Evolutionary conservation across 2,113 vertebrate species (phyloP), one percentile per base, ranked within the genome.

Genomic region (Leucoraja erinaceus): DNA sequence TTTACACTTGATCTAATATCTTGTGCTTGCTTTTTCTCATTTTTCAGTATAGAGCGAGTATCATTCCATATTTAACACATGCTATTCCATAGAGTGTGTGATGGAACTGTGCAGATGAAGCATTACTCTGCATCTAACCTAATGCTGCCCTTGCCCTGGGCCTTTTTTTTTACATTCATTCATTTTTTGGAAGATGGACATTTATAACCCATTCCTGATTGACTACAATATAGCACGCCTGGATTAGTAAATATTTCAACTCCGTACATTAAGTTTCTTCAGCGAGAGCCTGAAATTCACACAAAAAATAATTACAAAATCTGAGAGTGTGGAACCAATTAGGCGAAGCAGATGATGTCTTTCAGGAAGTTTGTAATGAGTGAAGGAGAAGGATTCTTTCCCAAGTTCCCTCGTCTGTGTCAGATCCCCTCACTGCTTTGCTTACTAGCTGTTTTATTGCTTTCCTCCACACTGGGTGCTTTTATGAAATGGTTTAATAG

Each of bases 361-460:
- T 84, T 61, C 81, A 84, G 81, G 54, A 84, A 84, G 54, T 84
- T 84, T 25, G 9, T 59, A 84, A 61, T 81, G 38, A 81, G 8
- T 22, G 38, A 81, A 81, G 38, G 38, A 38, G 20, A 56, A 25
- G 20, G 7, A 56, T 56, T 56, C 20, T 10, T 81, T 56, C 38
- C 47, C 47, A 56, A 38, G 1, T 18, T 81, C 1, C 14, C 33
- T 14, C 14, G 31, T 79, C 79, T 56, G 20, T 20, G 54, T 38
- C 79, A 18, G 20, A 81, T 56, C 18, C 79, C 28, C 4, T 56
- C 54, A 84, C 22, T 5, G 25, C 25, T 28, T 10, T 5, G 11
- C 25, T 84, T n/a, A 2, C 81, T 14, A 8, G 81, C 25, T 84
- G 81, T 84, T 59, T 84, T 84, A 61, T 14, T 84, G 56, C 81